phyloP scores from a whole-genome alignment of 2,888 invertebrate genomes.

The Stomorhina lunata region DNA sequence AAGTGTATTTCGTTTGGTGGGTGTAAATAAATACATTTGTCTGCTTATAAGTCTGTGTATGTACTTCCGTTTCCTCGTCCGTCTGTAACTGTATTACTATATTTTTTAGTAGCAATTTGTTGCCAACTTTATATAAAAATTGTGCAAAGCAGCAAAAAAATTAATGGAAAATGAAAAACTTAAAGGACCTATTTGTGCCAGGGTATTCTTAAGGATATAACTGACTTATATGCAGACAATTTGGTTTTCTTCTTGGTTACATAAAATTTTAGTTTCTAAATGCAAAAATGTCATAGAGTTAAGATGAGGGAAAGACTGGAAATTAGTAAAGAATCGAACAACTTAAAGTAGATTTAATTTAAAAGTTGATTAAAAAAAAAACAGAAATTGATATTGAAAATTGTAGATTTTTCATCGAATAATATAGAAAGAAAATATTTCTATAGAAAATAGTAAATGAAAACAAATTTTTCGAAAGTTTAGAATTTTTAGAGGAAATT shows the following conservation, averaged over 20 bases:
- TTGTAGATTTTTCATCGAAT: no score
- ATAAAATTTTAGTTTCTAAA: neutral
- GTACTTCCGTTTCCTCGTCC: neutral
- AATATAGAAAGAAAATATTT: no score
- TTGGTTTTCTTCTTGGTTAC: neutral
- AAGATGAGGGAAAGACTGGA: no score
- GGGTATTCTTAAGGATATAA: conserved; percentile 35
- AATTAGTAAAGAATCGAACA: no score
- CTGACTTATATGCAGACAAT: conserved; percentile 2
- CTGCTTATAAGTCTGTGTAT: neutral
- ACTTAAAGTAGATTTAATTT: no score
- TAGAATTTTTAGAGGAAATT: no score
- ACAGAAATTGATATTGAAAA: no score
- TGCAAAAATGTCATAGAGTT: neutral
- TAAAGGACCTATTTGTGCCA: conserved; percentile 2
- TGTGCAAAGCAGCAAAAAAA: neutral
- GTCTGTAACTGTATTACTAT: neutral
- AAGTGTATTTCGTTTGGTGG: conserved; percentile 35
- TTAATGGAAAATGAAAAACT: neutral
- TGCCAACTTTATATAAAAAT: conserved; percentile 29
- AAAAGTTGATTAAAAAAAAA: no score
- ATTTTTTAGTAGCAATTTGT: conserved; percentile 42
- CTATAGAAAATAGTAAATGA: no score
- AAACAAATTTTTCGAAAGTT: no score
- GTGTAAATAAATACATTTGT: conserved; percentile 5